A percentile compares a stretch with the other conserved stretches of the same genome.
Evolutionary conservation across 1,140 invertebrate species (phyloP).

Genomic region (Brachionus calyciflorus): DNA sequence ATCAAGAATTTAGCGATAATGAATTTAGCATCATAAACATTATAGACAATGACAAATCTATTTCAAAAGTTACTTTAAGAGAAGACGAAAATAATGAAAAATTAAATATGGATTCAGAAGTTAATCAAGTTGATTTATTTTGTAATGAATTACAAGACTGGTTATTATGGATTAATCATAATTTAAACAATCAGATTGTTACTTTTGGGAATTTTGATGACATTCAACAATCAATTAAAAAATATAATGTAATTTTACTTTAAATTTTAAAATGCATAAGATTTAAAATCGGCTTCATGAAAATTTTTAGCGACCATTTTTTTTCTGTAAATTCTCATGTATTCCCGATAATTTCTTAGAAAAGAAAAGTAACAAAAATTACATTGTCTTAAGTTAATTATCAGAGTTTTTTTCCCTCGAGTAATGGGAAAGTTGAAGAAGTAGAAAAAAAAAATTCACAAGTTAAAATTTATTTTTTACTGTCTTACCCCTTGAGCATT

Average conservation of each 20-base stretch:
- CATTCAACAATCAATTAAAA: background rate
- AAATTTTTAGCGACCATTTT: no score
- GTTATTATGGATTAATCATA: conserved; percentile 23
- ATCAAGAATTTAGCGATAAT: conserved; percentile 6
- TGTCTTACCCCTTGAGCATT: no score
- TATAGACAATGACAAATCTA: background rate
- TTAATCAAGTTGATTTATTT: background rate
- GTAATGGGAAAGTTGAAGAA: no score
- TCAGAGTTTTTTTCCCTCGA: no score
- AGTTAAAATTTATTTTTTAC: no score
- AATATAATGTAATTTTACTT: conserved; percentile 5
- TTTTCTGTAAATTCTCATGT: no score
- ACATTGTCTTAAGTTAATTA: no score
- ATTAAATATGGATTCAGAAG: background rate
- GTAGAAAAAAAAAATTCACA: no score
- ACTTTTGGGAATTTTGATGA: conserved; percentile 12
- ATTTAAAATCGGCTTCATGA: no score
- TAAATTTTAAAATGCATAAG: no score
- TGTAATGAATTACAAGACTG: background rate
- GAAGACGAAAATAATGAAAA: background rate
- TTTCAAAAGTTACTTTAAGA: background rate
- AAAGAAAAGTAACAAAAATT: no score
- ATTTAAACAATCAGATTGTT: conserved; percentile 6
- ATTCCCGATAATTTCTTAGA: no score
- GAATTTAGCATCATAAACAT: background rate